A percentile compares a stretch with the other conserved stretches of the same genome.
These are phyloP conservation scores for Ceratina japonica DNA, from an alignment of 1,140 invertebrate species.

Conservation along the genomic window DNA sequence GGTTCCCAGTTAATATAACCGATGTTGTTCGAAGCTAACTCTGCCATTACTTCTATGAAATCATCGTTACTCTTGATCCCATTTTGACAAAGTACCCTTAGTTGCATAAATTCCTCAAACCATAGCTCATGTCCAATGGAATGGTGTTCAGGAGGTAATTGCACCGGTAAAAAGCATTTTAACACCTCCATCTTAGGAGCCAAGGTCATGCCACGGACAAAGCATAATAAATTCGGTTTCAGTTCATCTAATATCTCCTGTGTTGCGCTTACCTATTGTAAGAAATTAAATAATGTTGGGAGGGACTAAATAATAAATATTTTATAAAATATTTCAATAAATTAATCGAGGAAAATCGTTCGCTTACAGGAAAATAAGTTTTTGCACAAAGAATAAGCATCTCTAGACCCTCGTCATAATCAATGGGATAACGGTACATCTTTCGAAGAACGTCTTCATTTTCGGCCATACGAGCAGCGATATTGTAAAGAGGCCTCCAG, in stretches of 20 bases:
- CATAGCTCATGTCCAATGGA: conserved; percentile 87
- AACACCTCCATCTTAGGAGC: conserved; percentile 83
- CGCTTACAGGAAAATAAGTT: conserved; percentile 75
- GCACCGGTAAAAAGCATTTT: conserved; percentile 88
- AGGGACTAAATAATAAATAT: too few species aligned
- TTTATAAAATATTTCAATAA: conserved; percentile 7
- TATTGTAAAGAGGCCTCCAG: conserved; percentile 92
- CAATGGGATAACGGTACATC: conserved; percentile 84
- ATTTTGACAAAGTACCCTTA: conserved; percentile 89
- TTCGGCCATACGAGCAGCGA: conserved; percentile 79
- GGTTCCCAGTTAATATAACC: conserved; percentile 94
- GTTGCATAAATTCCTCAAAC: conserved; percentile 90
- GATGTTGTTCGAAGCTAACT: conserved; percentile 87
- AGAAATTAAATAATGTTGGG: too few species aligned
- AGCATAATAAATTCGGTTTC: conserved; percentile 88
- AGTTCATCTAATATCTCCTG: conserved; percentile 93
- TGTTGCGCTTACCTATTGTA: conserved; percentile 82
- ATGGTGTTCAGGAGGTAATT: conserved; percentile 83
- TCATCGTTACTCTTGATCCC: conserved; percentile 84
- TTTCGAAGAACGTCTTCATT: conserved; percentile 77
- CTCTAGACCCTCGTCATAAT: conserved; percentile 67
- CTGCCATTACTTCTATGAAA: conserved; percentile 87
- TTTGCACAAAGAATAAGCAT: conserved; percentile 68
- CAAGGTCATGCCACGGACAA: conserved; percentile 83
- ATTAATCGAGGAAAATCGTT: conserved; percentile 37